phyloP scores from a whole-genome alignment of 2,888 invertebrate genomes.

The Lasioglossum morio region DNA sequence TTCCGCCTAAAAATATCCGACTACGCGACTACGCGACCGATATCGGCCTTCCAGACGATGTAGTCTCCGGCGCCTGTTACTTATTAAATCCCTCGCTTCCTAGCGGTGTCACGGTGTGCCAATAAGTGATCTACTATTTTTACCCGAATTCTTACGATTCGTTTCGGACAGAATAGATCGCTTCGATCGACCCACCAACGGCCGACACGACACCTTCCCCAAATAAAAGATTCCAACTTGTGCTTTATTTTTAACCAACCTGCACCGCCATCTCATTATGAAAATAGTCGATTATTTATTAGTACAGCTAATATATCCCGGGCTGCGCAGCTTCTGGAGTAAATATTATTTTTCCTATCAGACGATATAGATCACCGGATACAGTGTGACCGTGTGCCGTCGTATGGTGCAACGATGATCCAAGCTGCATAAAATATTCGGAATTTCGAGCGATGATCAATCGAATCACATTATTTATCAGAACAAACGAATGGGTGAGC shows the following conservation, averaged over 20 bases:
- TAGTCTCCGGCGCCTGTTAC: not conserved
- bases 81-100: slow-evolving; percentile 39
- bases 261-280: not conserved
- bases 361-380: slow-evolving; percentile 61
- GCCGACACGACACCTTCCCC: not conserved
- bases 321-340: slow-evolving; percentile 39
- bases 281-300: slow-evolving; percentile 10
- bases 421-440: slow-evolving; percentile 19
- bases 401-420: slow-evolving; percentile 46
- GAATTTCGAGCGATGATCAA: slow-evolving; percentile 19
- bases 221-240: not conserved
- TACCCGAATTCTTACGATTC: not conserved
- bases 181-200: not conserved
- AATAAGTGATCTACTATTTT: not conserved
- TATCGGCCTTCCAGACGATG: slow-evolving; percentile 9
- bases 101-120: not conserved
- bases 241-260: not conserved
- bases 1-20: slow-evolving; percentile 48
- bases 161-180: not conserved
- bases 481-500: no score
- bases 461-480: no score
- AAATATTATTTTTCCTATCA: slow-evolving; percentile 76
- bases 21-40: slow-evolving; percentile 8
- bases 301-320: slow-evolving; percentile 25
- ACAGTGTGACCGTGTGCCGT: slow-evolving; percentile 45